A percentile compares a stretch with the other conserved stretches of the same genome.
These are phyloP conservation scores for Salvelinus sp. DNA, from an alignment of 2,113 vertebrate species.

Conservation along the genomic window DNA sequence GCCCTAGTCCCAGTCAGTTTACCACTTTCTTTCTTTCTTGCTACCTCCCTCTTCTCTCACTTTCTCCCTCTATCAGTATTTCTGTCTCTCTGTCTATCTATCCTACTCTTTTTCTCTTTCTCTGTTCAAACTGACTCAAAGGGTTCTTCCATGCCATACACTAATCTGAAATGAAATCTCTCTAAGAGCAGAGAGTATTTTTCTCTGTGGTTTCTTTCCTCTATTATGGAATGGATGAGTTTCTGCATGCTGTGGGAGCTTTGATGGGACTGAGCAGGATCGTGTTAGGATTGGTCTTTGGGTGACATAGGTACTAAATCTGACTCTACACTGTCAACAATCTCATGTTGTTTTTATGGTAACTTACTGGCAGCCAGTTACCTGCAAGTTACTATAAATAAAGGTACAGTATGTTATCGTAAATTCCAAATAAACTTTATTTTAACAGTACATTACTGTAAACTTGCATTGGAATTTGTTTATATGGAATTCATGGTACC, in stretches of 20 bases:
- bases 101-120: background rate
- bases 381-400: no score
- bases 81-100: background rate
- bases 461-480: no score
- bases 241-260: background rate
- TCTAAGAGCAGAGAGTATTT: slow-evolving; percentile 21
- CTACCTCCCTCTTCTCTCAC: background rate
- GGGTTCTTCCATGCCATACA: slow-evolving; percentile 39
- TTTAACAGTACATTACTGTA: no score
- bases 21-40: no score
- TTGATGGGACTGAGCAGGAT: slow-evolving; percentile 1
- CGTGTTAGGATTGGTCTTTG: no score
- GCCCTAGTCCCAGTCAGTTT: background rate
- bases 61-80: slow-evolving; percentile 5
- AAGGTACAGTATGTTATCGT: no score
- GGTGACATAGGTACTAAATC: no score
- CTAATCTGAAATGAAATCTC: slow-evolving; percentile 64
- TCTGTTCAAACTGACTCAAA: slow-evolving; percentile 20
- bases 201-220: background rate
- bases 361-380: no score
- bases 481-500: no score
- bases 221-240: background rate
- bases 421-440: no score
- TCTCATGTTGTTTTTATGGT: no score
- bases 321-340: no score